Evolutionary conservation across 2,113 vertebrate species (phyloP).

Genomic region (Platysteira castanea): DNA sequence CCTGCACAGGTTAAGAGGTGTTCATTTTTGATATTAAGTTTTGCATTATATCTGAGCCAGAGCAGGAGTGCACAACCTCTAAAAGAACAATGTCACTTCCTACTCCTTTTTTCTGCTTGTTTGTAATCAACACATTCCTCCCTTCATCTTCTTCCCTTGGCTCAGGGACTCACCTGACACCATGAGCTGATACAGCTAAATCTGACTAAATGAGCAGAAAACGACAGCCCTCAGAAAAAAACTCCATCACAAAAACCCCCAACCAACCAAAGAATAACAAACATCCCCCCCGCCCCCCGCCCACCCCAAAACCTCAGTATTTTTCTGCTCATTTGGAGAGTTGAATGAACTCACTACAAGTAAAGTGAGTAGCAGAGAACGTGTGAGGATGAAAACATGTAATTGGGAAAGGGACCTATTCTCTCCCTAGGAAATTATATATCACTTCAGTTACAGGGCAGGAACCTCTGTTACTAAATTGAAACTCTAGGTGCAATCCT

Average conservation of each 20-base stretch:
- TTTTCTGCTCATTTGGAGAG: neutral
- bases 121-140: neutral
- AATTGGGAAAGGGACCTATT: neutral
- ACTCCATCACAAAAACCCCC: neutral
- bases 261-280: neutral
- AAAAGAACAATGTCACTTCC: neutral
- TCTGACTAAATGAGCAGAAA: neutral
- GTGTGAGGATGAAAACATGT: neutral
- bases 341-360: neutral
- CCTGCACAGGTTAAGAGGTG: neutral
- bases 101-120: neutral
- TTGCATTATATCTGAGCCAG: neutral
- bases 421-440: neutral
- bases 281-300: accelerated
- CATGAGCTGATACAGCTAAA: neutral
- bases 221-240: neutral
- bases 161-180: neutral
- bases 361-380: neutral
- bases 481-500: neutral
- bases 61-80: neutral
- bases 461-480: neutral
- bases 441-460: neutral
- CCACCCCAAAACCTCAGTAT: neutral
- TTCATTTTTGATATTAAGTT: neutral
- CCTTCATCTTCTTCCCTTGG: neutral